phyloP scores from a whole-genome alignment of 2,888 invertebrate species.

The Erebia palarica region DNA sequence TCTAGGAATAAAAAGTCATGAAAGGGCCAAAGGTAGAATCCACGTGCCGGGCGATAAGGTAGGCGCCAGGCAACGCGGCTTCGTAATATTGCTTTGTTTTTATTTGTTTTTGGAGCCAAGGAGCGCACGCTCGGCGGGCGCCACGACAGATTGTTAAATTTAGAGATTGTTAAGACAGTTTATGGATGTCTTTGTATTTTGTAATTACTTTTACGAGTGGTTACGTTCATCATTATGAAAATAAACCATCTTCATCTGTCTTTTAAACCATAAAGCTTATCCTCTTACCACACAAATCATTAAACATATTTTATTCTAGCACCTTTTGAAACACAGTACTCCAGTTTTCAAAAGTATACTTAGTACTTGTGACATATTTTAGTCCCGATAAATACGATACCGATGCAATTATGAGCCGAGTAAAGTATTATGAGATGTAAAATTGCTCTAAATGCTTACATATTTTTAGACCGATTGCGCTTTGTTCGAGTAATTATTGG shows the following conservation, averaged over 20 bases:
- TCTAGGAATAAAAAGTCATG: constrained; percentile 61
- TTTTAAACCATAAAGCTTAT: neutral
- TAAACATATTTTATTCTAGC: too few species aligned
- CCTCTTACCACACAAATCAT: too few species aligned
- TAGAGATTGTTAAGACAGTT: constrained; percentile 53
- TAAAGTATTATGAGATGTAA: constrained; percentile 8
- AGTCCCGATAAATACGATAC: constrained; percentile 1
- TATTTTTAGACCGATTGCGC: constrained; percentile 6
- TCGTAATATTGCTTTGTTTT: constrained; percentile 52
- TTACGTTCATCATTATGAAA: neutral
- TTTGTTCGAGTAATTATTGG: neutral
- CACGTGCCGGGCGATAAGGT: constrained; percentile 69
- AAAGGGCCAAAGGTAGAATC: constrained; percentile 55
- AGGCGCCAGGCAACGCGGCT: constrained; percentile 65
- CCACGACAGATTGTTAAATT: constrained; percentile 58
- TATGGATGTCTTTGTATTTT: constrained; percentile 51
- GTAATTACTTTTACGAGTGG: constrained; percentile 53
- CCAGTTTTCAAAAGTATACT: too few species aligned
- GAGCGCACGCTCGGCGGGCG: constrained; percentile 50
- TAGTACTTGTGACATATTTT: neutral
- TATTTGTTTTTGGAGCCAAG: constrained; percentile 47
- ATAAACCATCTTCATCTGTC: neutral
- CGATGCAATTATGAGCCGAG: constrained; percentile 4
- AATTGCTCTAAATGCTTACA: constrained; percentile 15
- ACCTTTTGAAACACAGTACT: too few species aligned